phyloP scores from a whole-genome alignment of 2,888 invertebrate genomes.

The Bellardia bayeri region DNA sequence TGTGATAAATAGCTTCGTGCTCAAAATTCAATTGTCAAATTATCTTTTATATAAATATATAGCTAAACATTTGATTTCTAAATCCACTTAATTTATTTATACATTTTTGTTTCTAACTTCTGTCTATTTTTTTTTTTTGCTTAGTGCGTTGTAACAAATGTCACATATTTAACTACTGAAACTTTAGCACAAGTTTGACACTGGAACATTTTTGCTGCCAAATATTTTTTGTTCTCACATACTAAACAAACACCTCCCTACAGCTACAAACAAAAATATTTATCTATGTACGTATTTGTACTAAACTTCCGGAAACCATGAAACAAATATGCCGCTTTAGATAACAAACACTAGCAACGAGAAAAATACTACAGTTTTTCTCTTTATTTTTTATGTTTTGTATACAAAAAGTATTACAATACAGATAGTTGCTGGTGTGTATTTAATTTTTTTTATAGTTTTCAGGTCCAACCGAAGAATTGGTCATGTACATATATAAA shows the following conservation, averaged over 20 bases:
- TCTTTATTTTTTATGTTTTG: constrained; percentile 2
- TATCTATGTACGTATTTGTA: constrained; percentile 19
- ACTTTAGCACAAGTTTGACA: constrained; percentile 36
- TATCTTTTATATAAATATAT: neutral
- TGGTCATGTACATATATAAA: neutral
- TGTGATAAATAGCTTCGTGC: neutral
- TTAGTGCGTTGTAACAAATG: neutral
- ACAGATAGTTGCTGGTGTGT: neutral
- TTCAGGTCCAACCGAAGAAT: constrained; percentile 11
- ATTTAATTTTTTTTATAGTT: neutral
- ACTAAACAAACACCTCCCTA: neutral
- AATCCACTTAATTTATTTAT: neutral
- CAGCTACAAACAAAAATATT: constrained; percentile 16
- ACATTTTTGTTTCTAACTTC: neutral
- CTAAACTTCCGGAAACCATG: constrained; percentile 40
- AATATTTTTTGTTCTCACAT: too few relatives aligned
- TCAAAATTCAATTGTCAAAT: neutral
- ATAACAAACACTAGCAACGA: neutral
- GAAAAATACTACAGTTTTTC: constrained; percentile 6
- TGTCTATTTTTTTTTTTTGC: neutral
- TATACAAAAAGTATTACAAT: constrained; percentile 15
- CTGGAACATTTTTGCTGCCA: neutral
- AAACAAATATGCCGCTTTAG: constrained; percentile 52
- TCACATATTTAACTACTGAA: constrained; percentile 21
- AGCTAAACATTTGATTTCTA: neutral